Evolutionary conservation across 2,888 invertebrate species (phyloP).

Genomic region (Rhamphomyia laevipes): DNA sequence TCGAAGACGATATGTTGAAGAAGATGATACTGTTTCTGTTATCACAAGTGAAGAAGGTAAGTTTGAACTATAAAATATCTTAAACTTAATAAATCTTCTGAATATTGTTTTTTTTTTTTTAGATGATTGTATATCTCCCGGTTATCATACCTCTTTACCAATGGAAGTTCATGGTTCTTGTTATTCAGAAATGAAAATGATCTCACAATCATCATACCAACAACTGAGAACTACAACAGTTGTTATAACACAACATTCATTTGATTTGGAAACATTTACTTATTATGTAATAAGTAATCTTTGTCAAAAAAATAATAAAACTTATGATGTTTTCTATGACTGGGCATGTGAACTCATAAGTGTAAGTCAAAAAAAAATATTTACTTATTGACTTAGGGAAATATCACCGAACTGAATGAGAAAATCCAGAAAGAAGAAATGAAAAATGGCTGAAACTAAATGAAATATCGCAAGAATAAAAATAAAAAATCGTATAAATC

Average conservation of each 20-base stretch:
- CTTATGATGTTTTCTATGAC: conserved; percentile 37
- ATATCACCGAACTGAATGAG: too few species aligned
- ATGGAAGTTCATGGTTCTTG: conserved; percentile 38
- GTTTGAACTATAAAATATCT: background rate
- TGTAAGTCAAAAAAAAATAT: conserved; percentile 17
- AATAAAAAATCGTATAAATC: too few species aligned
- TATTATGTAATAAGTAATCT: conserved; percentile 36
- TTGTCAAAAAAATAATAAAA: conserved; percentile 37
- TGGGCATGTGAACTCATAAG: conserved; percentile 37
- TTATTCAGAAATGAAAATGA: conserved; percentile 39
- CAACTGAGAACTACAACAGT: conserved; percentile 33
- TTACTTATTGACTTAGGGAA: too few species aligned
- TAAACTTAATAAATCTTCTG: background rate
- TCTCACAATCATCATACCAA: conserved; percentile 35
- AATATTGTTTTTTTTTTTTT: background rate
- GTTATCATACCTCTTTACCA: conserved; percentile 36
- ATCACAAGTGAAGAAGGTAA: conserved; percentile 38
- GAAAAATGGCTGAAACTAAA: too few species aligned
- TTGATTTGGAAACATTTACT: conserved; percentile 36
- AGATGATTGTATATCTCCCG: conserved; percentile 39
- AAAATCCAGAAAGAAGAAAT: too few species aligned
- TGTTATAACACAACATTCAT: conserved; percentile 36
- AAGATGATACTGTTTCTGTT: conserved; percentile 37
- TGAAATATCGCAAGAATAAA: too few species aligned
- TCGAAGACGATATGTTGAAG: conserved; percentile 34